Evolutionary conservation across 2,888 invertebrate species (phyloP).

Genomic region (Xiphydria camelus): DNA sequence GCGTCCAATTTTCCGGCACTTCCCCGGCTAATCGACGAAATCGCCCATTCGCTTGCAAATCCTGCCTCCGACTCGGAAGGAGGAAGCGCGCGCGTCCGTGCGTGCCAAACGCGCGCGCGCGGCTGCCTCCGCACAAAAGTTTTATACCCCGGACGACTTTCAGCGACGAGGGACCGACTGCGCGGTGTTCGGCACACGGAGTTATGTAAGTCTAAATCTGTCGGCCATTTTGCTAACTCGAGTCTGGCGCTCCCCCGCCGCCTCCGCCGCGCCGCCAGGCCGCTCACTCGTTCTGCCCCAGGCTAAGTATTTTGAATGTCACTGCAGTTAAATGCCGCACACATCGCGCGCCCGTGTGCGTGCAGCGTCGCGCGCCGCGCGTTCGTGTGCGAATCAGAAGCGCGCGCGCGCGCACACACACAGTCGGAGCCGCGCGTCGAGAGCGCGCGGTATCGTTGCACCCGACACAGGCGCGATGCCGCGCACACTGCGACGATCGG

Average conservation of each 20-base stretch:
- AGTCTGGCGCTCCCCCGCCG: slow-evolving; percentile 28
- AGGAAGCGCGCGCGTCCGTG: too few species aligned
- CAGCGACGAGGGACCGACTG: too few species aligned
- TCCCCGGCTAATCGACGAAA: neutral
- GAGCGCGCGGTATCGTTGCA: neutral
- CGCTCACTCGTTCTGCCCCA: slow-evolving; percentile 6
- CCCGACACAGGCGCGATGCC: neutral
- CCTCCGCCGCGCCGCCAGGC: slow-evolving; percentile 11
- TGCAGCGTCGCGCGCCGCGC: neutral
- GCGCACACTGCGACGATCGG: neutral
- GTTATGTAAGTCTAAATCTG: slow-evolving; percentile 54
- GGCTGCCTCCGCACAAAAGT: neutral
- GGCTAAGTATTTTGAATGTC: slow-evolving; percentile 34
- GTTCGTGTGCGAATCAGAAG: slow-evolving; percentile 1
- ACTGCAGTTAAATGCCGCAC: slow-evolving; percentile 27
- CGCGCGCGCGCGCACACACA: neutral
- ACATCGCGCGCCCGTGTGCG: slow-evolving; percentile 6
- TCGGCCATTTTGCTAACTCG: slow-evolving; percentile 53
- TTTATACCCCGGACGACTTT: too few species aligned
- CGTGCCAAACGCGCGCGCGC: too few species aligned
- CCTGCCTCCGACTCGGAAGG: too few species aligned
- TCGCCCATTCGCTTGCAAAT: too few species aligned
- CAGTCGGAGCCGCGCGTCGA: neutral
- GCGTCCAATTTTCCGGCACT: neutral
- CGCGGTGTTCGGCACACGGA: slow-evolving; percentile 38